phyloP scores from a whole-genome alignment of 2,113 vertebrate genomes.

The Plotosus lineatus region DNA sequence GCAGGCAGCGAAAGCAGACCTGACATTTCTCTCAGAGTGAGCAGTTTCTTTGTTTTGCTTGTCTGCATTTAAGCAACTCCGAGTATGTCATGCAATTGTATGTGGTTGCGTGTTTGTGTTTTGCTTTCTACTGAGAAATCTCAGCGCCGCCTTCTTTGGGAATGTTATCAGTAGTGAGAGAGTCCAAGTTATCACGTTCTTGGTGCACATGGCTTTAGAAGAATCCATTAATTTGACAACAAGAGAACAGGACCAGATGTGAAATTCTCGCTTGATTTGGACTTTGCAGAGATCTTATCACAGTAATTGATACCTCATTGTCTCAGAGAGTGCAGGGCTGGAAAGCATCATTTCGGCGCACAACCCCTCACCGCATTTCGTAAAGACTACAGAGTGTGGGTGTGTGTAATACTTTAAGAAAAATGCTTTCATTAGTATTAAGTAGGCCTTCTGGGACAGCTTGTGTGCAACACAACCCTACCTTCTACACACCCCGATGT shows the following conservation, averaged over 20 bases:
- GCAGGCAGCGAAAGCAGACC: slow-evolving; percentile 32
- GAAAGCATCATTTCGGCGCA: slow-evolving; percentile 58
- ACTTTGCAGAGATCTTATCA: slow-evolving; percentile 84
- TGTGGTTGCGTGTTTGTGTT: slow-evolving; percentile 33
- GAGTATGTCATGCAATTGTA: slow-evolving; percentile 27
- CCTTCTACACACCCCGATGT: slow-evolving; percentile 22
- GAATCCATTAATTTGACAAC: slow-evolving; percentile 75
- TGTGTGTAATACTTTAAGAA: slow-evolving; percentile 46
- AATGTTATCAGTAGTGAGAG: slow-evolving; percentile 70
- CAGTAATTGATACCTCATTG: slow-evolving; percentile 81
- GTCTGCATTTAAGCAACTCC: slow-evolving; percentile 36
- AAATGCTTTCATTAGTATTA: slow-evolving; percentile 52
- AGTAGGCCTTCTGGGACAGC: slow-evolving; percentile 27
- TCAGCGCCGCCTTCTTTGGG: slow-evolving; percentile 41
- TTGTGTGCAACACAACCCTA: background rate
- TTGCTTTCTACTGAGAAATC: slow-evolving; percentile 36
- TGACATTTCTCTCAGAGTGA: slow-evolving; percentile 50
- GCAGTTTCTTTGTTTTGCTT: slow-evolving; percentile 46
- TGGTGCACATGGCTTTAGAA: slow-evolving; percentile 59
- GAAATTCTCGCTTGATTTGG: slow-evolving; percentile 75
- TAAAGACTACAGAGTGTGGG: slow-evolving; percentile 36
- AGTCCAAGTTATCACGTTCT: slow-evolving; percentile 69
- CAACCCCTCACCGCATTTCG: slow-evolving; percentile 24
- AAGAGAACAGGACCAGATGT: slow-evolving; percentile 87
- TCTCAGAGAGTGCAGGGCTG: slow-evolving; percentile 68